Percentiles rank a stretch among this genome's conserved stretches.
Conservation (phyloP, 2,113 vertebrate genomes). For the Lagopus muta region DNA sequence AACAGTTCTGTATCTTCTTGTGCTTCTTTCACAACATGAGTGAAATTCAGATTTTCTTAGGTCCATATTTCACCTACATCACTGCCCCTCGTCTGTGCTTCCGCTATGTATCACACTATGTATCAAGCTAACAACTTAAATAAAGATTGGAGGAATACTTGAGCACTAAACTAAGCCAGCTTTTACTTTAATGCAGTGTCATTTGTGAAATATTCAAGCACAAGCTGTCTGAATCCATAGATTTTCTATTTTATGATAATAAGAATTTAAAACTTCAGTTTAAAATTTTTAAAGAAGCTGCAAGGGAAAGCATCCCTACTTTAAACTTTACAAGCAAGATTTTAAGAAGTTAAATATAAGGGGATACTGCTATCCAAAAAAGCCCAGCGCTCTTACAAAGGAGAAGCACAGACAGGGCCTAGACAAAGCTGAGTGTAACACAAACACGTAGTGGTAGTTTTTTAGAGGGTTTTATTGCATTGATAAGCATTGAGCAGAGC, state of each 20-base stretch:
- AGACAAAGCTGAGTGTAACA: neutral
- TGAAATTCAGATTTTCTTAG: neutral
- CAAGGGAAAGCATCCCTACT: neutral
- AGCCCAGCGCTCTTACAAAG: neutral
- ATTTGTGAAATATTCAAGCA: neutral
- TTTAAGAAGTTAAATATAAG: neutral
- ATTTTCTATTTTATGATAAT: neutral
- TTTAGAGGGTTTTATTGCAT: neutral
- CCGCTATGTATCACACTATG: neutral
- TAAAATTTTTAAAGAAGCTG: neutral
- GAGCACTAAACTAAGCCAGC: conserved; percentile 12
- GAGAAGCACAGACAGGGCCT: neutral
- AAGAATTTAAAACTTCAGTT: neutral
- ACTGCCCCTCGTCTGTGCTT: neutral
- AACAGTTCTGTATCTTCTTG: neutral
- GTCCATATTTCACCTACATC: neutral
- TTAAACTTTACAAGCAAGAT: neutral
- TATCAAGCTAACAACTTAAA: neutral
- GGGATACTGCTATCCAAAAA: neutral
- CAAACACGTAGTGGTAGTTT: fast-evolving
- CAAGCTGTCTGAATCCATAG: neutral
- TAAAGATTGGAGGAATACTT: neutral
- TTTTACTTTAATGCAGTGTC: conserved; percentile 28
- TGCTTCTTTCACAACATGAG: neutral
- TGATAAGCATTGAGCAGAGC: neutral